Evolutionary conservation across 2,113 vertebrate species (phyloP).

Genomic region (Gambusia holbrooki): DNA sequence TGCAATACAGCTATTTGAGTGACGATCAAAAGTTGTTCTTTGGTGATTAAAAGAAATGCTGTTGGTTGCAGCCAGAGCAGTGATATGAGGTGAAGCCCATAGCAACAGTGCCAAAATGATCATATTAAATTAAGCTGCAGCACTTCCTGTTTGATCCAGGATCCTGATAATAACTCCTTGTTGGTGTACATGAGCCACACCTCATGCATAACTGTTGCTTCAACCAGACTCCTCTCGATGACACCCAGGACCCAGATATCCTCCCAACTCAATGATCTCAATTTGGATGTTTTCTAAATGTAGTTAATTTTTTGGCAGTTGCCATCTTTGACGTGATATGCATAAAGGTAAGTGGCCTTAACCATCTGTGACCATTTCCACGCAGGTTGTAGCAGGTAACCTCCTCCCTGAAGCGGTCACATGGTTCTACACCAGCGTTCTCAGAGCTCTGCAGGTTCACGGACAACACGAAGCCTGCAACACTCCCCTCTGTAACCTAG

Average conservation of each 20-base stretch:
- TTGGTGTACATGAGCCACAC: no score
- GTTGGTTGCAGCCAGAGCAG: background rate
- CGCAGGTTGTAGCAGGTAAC: conserved; percentile 86
- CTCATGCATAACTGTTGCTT: no score
- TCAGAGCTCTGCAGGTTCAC: conserved; percentile 89
- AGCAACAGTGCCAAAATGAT: background rate
- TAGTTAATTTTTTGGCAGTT: background rate
- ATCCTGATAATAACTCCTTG: background rate
- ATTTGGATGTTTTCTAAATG: background rate
- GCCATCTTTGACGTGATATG: background rate
- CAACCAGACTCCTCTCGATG: no score
- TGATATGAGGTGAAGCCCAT: no score
- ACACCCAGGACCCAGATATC: background rate
- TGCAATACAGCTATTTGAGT: background rate
- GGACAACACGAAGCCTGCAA: conserved; percentile 95
- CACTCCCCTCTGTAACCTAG: conserved; percentile 87
- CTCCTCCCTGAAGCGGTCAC: conserved; percentile 90
- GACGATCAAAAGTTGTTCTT: background rate
- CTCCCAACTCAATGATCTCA: no score
- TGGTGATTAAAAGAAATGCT: background rate
- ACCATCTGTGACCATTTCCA: background rate
- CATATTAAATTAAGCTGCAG: background rate
- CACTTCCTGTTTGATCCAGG: background rate
- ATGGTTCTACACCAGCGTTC: conserved; percentile 91
- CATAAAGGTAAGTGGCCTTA: background rate